Evolutionary conservation across 2,113 vertebrate species (phyloP).

Genomic region (Orientallactaga bullata): DNA sequence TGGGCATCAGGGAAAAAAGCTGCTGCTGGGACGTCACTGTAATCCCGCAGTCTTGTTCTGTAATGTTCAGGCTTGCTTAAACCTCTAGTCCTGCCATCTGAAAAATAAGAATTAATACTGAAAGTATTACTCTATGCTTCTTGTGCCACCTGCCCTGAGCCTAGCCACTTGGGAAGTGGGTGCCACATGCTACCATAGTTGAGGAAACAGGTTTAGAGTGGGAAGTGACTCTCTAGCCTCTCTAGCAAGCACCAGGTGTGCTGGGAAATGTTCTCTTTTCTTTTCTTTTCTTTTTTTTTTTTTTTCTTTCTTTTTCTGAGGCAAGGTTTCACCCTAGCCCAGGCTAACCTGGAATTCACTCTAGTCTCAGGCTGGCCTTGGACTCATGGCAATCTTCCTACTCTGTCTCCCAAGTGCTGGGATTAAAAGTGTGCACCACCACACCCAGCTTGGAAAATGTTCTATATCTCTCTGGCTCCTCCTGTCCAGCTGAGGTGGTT

Average conservation of each 20-base stretch:
- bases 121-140: rapidly evolving
- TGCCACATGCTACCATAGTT: rapidly evolving
- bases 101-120: rapidly evolving
- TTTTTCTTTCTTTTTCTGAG: too few species aligned
- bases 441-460: too few species aligned
- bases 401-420: too few species aligned
- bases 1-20: rapidly evolving
- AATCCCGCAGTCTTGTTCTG: rapidly evolving
- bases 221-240: background rate
- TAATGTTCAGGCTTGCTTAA: rapidly evolving
- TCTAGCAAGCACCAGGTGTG: background rate
- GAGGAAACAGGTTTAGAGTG: background rate
- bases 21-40: rapidly evolving
- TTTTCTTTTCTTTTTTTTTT: too few species aligned
- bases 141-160: background rate
- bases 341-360: too few species aligned
- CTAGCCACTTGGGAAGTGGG: background rate
- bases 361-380: too few species aligned
- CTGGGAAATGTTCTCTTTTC: rapidly evolving
- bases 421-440: too few species aligned
- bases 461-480: rapidly evolving
- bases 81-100: background rate
- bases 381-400: too few species aligned
- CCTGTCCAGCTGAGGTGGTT: rapidly evolving
- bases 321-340: too few species aligned